phyloP scores from a whole-genome alignment of 2,113 vertebrate genomes.

The Cichladusa arquata region DNA sequence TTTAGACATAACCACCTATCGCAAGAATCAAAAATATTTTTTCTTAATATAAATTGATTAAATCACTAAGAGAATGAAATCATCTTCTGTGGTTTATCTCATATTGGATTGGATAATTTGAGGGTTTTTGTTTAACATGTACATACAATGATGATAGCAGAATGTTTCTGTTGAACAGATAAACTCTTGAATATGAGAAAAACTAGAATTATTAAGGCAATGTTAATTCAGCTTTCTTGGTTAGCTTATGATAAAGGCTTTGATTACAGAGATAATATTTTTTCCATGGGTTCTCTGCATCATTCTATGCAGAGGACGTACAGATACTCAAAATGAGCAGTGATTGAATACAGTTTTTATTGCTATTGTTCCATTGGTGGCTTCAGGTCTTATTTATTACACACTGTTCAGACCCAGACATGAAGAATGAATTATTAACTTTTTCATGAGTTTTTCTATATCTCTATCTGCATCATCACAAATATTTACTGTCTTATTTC shows the following conservation, averaged over 20 bases:
- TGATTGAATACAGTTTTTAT: not conserved
- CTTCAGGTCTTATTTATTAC: not conserved
- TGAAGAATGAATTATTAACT: not conserved
- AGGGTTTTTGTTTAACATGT: not conserved
- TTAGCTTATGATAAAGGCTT: not conserved
- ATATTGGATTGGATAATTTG: not conserved
- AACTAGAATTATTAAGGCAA: not conserved
- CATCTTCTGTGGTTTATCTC: not conserved
- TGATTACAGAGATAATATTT: not conserved
- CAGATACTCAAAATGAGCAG: not conserved
- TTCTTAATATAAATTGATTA: not conserved
- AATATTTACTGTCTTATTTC: not conserved
- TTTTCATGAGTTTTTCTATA: not conserved
- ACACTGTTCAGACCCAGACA: not conserved
- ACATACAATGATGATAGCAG: not conserved
- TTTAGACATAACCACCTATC: not conserved
- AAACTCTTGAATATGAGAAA: not conserved
- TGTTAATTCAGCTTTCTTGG: not conserved
- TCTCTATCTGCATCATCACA: not conserved
- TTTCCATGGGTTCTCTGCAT: not conserved
- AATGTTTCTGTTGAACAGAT: not conserved
- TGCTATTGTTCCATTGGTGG: not conserved
- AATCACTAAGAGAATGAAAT: not conserved
- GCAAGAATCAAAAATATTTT: not conserved
- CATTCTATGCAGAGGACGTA: not conserved